Evolutionary conservation across 2,113 vertebrate genomes (phyloP).

Genomic region (Crotalus tigris): DNA sequence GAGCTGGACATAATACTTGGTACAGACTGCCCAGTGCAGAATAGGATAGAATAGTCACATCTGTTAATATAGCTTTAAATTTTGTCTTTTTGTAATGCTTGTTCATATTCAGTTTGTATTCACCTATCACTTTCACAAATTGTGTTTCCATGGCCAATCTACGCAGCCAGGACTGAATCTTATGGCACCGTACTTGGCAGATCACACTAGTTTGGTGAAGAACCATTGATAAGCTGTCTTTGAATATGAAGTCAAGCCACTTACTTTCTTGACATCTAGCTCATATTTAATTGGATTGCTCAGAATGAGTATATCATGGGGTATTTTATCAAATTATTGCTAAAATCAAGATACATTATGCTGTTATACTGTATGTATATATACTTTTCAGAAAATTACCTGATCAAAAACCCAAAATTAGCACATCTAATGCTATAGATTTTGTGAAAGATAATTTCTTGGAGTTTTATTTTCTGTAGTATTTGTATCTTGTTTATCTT

Average conservation of each 20-base stretch:
- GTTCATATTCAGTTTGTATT: not conserved
- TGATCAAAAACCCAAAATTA: not conserved
- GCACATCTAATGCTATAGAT: not conserved
- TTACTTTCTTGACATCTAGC: not conserved
- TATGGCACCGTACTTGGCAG: not conserved
- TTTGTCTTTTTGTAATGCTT: not conserved
- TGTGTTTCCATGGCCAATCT: not conserved
- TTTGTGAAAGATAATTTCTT: not conserved
- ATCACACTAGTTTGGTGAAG: not conserved
- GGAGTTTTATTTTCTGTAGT: not conserved
- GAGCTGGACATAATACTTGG: not conserved
- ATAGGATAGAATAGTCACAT: not conserved
- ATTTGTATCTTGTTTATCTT: not conserved
- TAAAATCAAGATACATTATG: not conserved
- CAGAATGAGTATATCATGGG: not conserved
- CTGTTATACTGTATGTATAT: not conserved
- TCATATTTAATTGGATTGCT: not conserved
- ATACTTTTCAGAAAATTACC: not conserved
- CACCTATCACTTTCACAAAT: not conserved
- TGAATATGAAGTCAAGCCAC: not conserved
- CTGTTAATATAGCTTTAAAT: not conserved
- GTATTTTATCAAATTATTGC: not conserved
- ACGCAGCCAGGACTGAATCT: not conserved
- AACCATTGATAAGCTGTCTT: not conserved
- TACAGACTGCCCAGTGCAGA: not conserved